Evolutionary conservation across 2,113 vertebrate species (phyloP).

Genomic region (Elaphurus davidianus): DNA sequence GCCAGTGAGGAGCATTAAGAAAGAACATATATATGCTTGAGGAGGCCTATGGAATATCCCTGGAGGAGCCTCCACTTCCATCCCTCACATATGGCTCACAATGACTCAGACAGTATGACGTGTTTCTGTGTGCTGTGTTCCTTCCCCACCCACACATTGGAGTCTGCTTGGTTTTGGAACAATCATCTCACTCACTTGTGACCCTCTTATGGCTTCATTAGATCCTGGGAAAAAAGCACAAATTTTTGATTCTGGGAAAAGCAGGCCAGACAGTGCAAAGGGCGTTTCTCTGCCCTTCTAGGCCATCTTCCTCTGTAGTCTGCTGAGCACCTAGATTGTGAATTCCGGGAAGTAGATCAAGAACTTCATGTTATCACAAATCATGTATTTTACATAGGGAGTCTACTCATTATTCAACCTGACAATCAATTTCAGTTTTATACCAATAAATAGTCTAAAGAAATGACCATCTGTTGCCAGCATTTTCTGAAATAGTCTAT

Average conservation of each 20-base stretch:
- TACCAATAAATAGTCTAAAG: background rate
- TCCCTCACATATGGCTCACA: background rate
- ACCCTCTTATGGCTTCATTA: background rate
- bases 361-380: background rate
- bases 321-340: background rate
- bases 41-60: background rate
- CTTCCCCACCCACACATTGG: background rate
- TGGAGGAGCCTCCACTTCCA: background rate
- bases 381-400: background rate
- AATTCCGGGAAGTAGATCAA: background rate
- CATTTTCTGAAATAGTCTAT: background rate
- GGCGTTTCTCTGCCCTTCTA: background rate
- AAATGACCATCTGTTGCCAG: background rate
- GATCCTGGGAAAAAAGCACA: background rate
- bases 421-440: background rate
- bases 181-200: background rate
- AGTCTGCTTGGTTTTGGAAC: background rate
- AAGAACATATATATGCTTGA: background rate
- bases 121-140: background rate
- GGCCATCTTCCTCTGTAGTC: background rate
- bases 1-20: background rate
- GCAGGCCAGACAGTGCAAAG: background rate
- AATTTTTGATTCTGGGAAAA: background rate
- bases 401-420: background rate
- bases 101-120: background rate